Conservation (phyloP, 2,888 invertebrate species). For the Plutella xylostella region DNA sequence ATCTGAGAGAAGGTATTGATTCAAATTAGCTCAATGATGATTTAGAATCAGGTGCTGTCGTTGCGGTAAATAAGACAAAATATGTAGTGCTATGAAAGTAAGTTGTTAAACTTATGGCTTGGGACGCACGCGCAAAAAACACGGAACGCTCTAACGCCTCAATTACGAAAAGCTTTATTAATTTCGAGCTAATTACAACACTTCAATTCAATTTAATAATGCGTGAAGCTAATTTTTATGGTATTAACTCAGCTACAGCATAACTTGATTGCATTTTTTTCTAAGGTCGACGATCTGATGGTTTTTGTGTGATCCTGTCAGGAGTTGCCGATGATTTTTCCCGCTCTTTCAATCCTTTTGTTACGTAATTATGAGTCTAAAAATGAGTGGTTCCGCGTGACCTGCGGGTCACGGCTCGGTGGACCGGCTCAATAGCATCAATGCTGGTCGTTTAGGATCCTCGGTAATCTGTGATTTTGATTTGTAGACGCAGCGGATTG, state of each 20-base stretch:
- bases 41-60: too few species aligned
- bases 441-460: slow-evolving; percentile 20
- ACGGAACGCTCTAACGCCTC: neutral
- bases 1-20: too few species aligned
- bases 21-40: too few species aligned
- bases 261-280: too few species aligned
- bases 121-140: too few species aligned
- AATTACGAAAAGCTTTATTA: neutral
- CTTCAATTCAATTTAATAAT: neutral
- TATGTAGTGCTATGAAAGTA: too few species aligned
- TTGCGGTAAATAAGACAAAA: too few species aligned
- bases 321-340: too few species aligned
- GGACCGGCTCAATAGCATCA: slow-evolving; percentile 24
- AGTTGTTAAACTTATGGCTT: too few species aligned
- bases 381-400: slow-evolving; percentile 4
- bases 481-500: slow-evolving; percentile 11
- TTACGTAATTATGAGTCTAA: slow-evolving; percentile 2
- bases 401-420: slow-evolving; percentile 32
- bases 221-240: neutral
- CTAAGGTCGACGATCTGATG: too few species aligned
- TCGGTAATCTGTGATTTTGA: slow-evolving; percentile 2
- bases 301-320: too few species aligned
- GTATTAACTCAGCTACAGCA: too few species aligned
- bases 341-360: neutral
- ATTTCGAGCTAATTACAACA: neutral